A percentile compares a stretch with the other conserved stretches of the same genome.
Conservation (phyloP, 2,797 vertebrate genomes). For the Denticeps clupeoides region DNA sequence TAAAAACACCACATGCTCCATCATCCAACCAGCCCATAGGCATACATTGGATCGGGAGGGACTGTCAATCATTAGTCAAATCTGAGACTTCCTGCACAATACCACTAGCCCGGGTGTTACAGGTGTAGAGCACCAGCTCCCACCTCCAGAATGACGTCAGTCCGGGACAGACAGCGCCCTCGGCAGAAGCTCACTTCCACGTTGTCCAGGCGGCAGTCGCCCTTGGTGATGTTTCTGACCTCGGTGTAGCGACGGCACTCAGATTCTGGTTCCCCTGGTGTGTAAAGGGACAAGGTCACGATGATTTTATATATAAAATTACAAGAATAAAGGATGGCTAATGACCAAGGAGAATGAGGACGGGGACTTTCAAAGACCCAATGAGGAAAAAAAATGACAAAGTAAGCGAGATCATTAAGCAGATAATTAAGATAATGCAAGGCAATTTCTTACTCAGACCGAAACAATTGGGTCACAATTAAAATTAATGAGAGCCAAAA, state of each 20-base stretch:
- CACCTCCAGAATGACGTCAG: slow-evolving; percentile 75
- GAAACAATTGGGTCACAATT: too few species aligned
- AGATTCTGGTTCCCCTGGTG: slow-evolving; percentile 47
- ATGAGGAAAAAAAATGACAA: neutral
- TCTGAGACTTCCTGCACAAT: too few species aligned
- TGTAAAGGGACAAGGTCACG: too few species aligned
- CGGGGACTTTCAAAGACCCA: slow-evolving; percentile 1
- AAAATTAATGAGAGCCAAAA: too few species aligned
- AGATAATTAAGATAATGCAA: too few species aligned
- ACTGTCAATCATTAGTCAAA: too few species aligned
- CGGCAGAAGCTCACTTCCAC: slow-evolving; percentile 81
- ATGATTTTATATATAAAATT: too few species aligned
- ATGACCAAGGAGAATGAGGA: neutral
- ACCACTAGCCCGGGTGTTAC: neutral
- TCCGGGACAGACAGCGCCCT: slow-evolving; percentile 73
- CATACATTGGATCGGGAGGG: too few species aligned
- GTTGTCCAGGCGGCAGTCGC: slow-evolving; percentile 65
- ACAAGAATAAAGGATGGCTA: too few species aligned
- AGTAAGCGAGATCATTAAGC: neutral
- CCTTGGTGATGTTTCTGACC: slow-evolving; percentile 77
- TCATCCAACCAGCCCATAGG: too few species aligned
- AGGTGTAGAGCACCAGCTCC: neutral
- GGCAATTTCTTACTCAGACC: too few species aligned
- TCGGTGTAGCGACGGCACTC: slow-evolving; percentile 65
- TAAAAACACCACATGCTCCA: too few species aligned